These are phyloP conservation scores for Metallyticus violacea DNA, from an alignment of 2,888 invertebrate species.

Conservation along the genomic window DNA sequence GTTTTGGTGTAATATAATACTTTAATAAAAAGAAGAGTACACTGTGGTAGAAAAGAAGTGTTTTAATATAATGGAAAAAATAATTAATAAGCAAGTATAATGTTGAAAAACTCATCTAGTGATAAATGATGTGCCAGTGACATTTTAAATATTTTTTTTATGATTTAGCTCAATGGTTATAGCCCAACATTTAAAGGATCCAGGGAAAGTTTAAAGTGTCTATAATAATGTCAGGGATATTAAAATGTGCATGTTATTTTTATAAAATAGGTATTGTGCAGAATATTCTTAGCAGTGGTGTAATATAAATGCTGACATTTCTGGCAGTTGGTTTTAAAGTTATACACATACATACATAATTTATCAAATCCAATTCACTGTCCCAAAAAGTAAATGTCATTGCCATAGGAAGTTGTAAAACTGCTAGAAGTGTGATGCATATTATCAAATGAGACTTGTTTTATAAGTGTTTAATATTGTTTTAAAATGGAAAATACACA, in stretches of 20 bases:
- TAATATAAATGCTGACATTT: not conserved
- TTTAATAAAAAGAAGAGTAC: not conserved
- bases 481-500: not conserved
- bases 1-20: not conserved
- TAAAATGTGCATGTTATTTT: not conserved
- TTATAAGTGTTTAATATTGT: not conserved
- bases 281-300: not conserved
- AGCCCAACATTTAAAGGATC: not conserved
- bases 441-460: not conserved
- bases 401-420: not conserved
- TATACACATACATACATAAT: not conserved
- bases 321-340: not conserved
- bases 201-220: not conserved
- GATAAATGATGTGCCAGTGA: not conserved
- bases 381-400: not conserved
- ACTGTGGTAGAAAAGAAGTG: not conserved
- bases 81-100: not conserved
- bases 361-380: not conserved
- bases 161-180: not conserved
- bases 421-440: not conserved
- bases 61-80: not conserved
- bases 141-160: not conserved
- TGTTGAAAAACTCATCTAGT: not conserved
- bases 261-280: not conserved
- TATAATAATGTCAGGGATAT: not conserved